Evolutionary conservation across 2,888 invertebrate genomes (phyloP).

Genomic region (Lithophane ornitopus): DNA sequence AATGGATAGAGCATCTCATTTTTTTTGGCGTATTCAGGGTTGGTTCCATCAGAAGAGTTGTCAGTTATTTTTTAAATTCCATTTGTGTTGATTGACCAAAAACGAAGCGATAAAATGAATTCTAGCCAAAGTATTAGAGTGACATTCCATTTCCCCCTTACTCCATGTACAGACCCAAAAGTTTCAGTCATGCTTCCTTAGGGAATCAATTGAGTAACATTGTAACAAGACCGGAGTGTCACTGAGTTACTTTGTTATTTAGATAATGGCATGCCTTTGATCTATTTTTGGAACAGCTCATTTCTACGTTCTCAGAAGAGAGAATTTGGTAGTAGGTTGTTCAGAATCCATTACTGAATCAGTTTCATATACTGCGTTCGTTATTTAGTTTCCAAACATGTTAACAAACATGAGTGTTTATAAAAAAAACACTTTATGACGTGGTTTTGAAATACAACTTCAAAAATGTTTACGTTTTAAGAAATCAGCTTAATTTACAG

Average conservation of each 20-base stretch:
- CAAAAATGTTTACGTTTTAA: not conserved
- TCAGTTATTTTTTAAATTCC: no score
- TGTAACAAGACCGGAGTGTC: slow-evolving; percentile 19
- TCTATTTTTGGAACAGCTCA: slow-evolving; percentile 21
- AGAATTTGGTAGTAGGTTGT: not conserved
- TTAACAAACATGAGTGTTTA: not conserved
- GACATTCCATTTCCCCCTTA: slow-evolving; percentile 21
- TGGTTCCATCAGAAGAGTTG: no score
- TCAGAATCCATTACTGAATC: not conserved
- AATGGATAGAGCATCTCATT: no score
- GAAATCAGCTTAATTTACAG: not conserved
- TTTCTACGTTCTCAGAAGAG: not conserved
- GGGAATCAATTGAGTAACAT: slow-evolving; percentile 39
- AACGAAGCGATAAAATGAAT: not conserved
- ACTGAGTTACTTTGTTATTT: slow-evolving; percentile 28
- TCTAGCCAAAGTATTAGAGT: not conserved
- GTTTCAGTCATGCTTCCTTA: slow-evolving; percentile 48
- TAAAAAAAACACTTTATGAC: not conserved
- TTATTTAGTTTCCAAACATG: not conserved
- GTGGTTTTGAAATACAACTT: not conserved
- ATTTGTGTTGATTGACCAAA: not conserved
- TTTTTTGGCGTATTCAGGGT: no score
- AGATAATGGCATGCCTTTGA: slow-evolving; percentile 24
- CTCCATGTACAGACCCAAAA: slow-evolving; percentile 44
- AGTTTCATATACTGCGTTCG: not conserved